A percentile compares a stretch with the other conserved stretches of the same genome.
These are phyloP conservation scores for Octonoba sinensis DNA, from an alignment of 2,888 invertebrate genomes.

Conservation along the genomic window DNA sequence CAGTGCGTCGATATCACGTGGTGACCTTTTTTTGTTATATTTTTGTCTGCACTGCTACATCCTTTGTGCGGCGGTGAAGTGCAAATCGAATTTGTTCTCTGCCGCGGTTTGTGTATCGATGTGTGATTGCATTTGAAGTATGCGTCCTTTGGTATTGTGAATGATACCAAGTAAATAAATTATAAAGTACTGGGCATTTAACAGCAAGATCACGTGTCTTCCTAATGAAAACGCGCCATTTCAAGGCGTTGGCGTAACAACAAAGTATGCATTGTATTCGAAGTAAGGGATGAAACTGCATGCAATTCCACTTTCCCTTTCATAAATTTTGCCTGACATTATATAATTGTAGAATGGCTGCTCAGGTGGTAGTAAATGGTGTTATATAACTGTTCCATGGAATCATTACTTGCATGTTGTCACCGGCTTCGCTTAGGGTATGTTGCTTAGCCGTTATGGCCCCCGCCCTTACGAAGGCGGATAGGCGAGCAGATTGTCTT, in stretches of 20 bases:
- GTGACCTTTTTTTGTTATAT: slow-evolving; percentile 37
- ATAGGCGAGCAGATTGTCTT: slow-evolving; percentile 69
- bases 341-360: slow-evolving; percentile 21
- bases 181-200: slow-evolving; percentile 1
- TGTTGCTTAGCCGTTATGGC: slow-evolving; percentile 78
- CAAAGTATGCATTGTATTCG: slow-evolving; percentile 35
- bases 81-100: slow-evolving; percentile 16
- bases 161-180: slow-evolving; percentile 4
- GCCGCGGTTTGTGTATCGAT: slow-evolving; percentile 3
- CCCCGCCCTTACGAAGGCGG: slow-evolving; percentile 89
- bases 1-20: slow-evolving; percentile 62
- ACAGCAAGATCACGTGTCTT: slow-evolving; percentile 60
- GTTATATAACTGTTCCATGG: slow-evolving; percentile 45
- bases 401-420: slow-evolving; percentile 64
- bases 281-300: slow-evolving; percentile 28
- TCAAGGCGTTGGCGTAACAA: slow-evolving; percentile 64
- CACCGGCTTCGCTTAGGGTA: slow-evolving; percentile 64
- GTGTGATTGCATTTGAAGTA: neutral
- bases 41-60: slow-evolving; percentile 61
- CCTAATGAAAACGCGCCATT: slow-evolving; percentile 64
- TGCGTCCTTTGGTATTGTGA: slow-evolving; percentile 17
- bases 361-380: slow-evolving; percentile 13
- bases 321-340: neutral
- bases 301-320: slow-evolving; percentile 3
- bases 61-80: slow-evolving; percentile 50